Evolutionary conservation across 2,113 vertebrate species (phyloP).

Genomic region (Oreochromis niloticus): DNA sequence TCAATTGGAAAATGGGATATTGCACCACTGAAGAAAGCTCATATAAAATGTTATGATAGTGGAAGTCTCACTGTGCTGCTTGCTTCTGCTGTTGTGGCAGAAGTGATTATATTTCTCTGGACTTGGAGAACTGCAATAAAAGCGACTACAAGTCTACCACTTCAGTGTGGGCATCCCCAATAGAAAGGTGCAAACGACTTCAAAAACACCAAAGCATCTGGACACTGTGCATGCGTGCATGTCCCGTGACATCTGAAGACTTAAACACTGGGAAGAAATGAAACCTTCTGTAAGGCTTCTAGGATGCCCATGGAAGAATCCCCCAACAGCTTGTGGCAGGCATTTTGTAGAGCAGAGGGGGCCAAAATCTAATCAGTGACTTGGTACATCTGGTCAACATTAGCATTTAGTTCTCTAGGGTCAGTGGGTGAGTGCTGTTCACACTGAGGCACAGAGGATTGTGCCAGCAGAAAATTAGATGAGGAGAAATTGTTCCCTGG

Average conservation of each 20-base stretch:
- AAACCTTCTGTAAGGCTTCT: not conserved
- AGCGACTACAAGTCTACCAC: not conserved
- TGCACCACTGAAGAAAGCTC: not conserved
- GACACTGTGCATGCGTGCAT: not conserved
- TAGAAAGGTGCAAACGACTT: not conserved
- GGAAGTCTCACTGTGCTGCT: not conserved
- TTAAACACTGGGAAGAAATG: slow-evolving; percentile 3
- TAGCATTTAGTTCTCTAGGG: slow-evolving; percentile 47
- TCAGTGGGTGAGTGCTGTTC: slow-evolving; percentile 48
- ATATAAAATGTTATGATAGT: not conserved
- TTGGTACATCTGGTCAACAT: slow-evolving; percentile 63
- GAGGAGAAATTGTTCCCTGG: slow-evolving; percentile 3
- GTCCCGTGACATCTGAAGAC: not conserved
- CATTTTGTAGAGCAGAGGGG: not conserved
- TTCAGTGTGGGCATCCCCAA: not conserved
- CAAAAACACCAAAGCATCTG: not conserved
- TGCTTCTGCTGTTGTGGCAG: not conserved
- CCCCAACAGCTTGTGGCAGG: slow-evolving; percentile 34
- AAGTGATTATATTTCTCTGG: not conserved
- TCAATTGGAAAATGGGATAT: not conserved
- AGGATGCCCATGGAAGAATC: not conserved
- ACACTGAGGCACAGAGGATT: slow-evolving; percentile 23
- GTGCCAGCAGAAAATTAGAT: slow-evolving; percentile 38
- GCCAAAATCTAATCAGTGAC: slow-evolving; percentile 46
- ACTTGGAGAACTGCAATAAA: not conserved